Base-by-base conservation (phyloP, 2,888 invertebrate species). In the Phengaris alcon region DNA sequence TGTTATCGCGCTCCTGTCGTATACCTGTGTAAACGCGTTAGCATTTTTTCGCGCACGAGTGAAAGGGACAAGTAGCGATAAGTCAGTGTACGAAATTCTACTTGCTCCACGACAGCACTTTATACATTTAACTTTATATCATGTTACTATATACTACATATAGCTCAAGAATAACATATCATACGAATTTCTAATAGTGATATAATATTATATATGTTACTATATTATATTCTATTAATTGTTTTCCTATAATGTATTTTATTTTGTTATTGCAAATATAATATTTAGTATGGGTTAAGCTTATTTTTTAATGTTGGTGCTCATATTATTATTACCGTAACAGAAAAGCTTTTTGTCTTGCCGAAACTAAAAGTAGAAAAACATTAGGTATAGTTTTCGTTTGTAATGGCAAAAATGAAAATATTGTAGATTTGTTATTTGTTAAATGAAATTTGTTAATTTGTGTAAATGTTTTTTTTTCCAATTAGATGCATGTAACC, bases 91-190 rank as follows among this genome's bases (percentile, higher is more conserved):
- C 35, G 2, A 35, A 35, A 35, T 35, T 4, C 35, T 35, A 35
- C 35, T 0, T 2, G 3, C 35, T 35, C 35, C 35, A 2, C 35
- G 35, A 35, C 35, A 3, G 35, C 35, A 35, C 35, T 35, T 35
- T 3, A 22, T 64, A 48, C 64, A 48, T 64, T 74, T 54, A 55
- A 8, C 15, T 74, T 76, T 72, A 74, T 72, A 74, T 84, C 84
- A 83, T 85, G 88, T 91, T 90, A 91, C 90, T 90, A 85, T 82
- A n/a, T n/a, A n/a, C n/a, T n/a, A n/a, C n/a, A n/a, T n/a, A n/a
- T 22, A 85, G 92, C 93, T 93, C 91, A 92, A 91, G 85, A 86
- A 86, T 85, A 84, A 91, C 91, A 92, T 93, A 91, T 91, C 90
- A 87, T 86, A 74, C 74, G 48, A 54, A 69, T 75, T 72, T 54